A percentile compares a stretch with the other conserved stretches of the same genome.
Conservation (phyloP, 2,888 invertebrate species). For the Uloborus plumipes region DNA sequence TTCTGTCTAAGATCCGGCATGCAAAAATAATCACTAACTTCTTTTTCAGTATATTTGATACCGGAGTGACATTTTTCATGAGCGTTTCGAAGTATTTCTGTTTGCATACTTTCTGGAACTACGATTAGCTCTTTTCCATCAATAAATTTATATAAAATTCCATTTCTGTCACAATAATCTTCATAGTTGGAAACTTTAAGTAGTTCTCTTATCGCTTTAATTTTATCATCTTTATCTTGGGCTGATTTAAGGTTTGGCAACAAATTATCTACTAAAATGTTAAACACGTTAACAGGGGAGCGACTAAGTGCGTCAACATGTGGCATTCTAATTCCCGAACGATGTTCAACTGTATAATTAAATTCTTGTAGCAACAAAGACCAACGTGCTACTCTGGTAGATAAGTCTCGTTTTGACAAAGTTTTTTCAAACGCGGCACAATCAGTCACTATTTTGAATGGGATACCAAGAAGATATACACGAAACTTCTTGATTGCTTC, state of each 20-base stretch:
- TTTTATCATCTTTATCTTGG: too few species aligned
- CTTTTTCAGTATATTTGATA: background rate
- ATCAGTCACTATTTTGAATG: conserved; percentile 25
- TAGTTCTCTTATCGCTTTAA: too few species aligned
- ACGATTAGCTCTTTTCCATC: background rate
- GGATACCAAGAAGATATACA: conserved; percentile 6
- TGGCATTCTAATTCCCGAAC: conserved; percentile 18
- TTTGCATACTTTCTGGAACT: background rate
- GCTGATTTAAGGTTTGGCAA: too few species aligned
- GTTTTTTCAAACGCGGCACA: conserved; percentile 9
- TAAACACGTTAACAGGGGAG: too few species aligned
- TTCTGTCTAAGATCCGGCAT: background rate
- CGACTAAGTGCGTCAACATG: conserved; percentile 44
- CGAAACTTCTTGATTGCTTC: conserved; percentile 30
- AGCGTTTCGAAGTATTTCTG: background rate
- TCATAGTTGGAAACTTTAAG: background rate
- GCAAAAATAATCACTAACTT: background rate
- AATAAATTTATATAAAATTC: background rate
- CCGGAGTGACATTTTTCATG: background rate
- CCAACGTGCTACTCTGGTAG: conserved; percentile 23
- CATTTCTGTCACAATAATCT: background rate
- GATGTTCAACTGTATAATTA: conserved; percentile 13
- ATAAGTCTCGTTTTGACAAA: background rate
- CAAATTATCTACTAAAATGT: too few species aligned
- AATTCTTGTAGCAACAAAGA: conserved; percentile 17